A percentile compares a stretch with the other conserved stretches of the same genome.
Conservation (phyloP, 2,888 invertebrate genomes). For the Stenotaenia linearis region DNA sequence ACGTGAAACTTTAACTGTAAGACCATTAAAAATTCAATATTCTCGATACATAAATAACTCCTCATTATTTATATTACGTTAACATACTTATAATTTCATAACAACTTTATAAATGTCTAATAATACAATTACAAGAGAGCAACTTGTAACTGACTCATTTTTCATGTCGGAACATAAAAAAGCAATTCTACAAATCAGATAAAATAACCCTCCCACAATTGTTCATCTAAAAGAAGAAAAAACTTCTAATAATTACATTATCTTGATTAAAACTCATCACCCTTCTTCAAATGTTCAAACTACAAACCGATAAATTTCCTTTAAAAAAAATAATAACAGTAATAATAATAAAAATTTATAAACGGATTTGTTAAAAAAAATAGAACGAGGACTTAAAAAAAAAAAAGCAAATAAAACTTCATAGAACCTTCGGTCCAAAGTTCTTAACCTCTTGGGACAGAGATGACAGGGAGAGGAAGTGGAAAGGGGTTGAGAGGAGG, state of each 20-base stretch:
- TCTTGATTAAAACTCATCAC: neutral
- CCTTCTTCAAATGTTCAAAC: neutral
- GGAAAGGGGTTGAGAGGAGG: neutral
- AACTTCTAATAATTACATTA: neutral
- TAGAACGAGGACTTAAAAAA: neutral
- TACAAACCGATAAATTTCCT: neutral
- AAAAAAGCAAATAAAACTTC: slow-evolving; percentile 1
- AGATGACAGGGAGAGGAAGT: neutral
- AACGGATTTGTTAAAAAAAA: neutral
- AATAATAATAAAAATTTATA: neutral
- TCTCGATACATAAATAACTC: neutral
- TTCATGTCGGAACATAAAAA: neutral
- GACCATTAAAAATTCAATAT: neutral
- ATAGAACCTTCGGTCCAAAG: neutral
- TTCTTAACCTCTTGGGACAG: neutral
- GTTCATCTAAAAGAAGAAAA: neutral
- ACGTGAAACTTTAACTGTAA: neutral
- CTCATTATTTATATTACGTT: neutral
- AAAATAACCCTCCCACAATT: neutral
- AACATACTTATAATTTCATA: neutral
- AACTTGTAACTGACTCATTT: neutral
- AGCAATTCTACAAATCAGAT: neutral
- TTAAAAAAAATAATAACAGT: neutral
- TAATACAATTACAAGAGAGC: neutral
- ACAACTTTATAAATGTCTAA: neutral